These are phyloP conservation scores for Eulemur rufifrons DNA, from an alignment of 2,113 vertebrate genomes.

Conservation along the genomic window DNA sequence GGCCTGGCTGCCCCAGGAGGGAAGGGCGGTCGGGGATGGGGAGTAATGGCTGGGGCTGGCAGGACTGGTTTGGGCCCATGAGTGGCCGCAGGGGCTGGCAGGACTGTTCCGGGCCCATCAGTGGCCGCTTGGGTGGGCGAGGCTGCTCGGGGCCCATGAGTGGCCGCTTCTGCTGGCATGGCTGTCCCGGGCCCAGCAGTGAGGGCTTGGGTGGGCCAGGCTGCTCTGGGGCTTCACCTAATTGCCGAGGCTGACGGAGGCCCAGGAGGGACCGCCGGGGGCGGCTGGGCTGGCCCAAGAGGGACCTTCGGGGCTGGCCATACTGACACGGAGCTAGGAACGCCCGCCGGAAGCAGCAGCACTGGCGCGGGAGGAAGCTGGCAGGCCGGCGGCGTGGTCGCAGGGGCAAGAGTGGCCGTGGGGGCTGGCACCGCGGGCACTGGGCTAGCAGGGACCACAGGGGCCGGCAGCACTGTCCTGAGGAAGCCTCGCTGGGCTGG, in stretches of 20 bases:
- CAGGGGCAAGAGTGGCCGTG: conserved; percentile 39
- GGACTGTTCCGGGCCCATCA: conserved; percentile 55
- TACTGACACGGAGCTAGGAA: neutral
- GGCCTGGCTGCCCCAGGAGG: conserved; percentile 58
- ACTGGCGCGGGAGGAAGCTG: conserved; percentile 49
- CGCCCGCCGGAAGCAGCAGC: conserved; percentile 53
- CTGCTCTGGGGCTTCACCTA: conserved; percentile 53
- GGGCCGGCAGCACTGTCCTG: conserved; percentile 43
- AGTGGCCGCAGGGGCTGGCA: conserved; percentile 57
- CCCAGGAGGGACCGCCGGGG: conserved; percentile 21
- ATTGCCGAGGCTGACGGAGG: conserved; percentile 48
- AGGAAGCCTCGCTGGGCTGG: conserved; percentile 38
- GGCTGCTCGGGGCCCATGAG: conserved; percentile 52
- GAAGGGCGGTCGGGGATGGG: conserved; percentile 63
- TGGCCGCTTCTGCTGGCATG: conserved; percentile 37
- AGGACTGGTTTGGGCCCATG: conserved; percentile 51
- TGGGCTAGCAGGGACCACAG: conserved; percentile 24
- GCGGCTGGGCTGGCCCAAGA: conserved; percentile 56
- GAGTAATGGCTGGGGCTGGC: conserved; percentile 64
- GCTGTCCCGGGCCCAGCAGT: conserved; percentile 49
- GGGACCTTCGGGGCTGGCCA: conserved; percentile 51
- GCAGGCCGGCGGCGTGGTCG: conserved; percentile 38
- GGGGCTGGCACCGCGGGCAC: conserved; percentile 58
- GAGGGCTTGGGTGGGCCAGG: neutral
- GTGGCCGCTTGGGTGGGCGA: neutral